A percentile compares a stretch with the other conserved stretches of the same genome.
Evolutionary conservation across 2,113 vertebrate genomes (phyloP).

Genomic region (Corythornis madagascariensis): DNA sequence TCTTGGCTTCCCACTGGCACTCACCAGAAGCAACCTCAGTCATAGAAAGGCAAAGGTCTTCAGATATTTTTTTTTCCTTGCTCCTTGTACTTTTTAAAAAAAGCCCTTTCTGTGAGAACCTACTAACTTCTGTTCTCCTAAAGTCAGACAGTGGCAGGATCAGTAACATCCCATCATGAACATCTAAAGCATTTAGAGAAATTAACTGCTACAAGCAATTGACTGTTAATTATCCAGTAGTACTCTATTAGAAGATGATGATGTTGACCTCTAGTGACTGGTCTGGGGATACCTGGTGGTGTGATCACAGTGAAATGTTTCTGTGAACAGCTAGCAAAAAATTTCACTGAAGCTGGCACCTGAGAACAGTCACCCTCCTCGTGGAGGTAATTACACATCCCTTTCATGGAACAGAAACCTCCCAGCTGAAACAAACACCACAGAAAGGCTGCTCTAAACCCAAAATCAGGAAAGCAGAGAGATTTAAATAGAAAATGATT

Average conservation of each 20-base stretch:
- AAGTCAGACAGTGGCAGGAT: background rate
- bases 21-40: background rate
- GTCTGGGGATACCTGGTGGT: constrained; percentile 6
- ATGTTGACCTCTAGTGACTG: constrained; percentile 59
- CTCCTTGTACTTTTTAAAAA: background rate
- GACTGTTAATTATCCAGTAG: background rate
- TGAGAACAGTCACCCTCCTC: background rate
- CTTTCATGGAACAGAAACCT: background rate
- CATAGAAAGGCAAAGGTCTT: background rate
- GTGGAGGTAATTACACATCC: background rate
- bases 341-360: background rate
- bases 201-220: background rate
- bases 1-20: background rate
- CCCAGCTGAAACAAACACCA: background rate
- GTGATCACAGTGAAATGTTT: background rate
- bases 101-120: background rate
- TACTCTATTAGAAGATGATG: background rate
- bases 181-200: background rate
- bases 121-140: background rate
- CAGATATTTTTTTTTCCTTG: background rate
- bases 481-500: background rate
- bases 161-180: background rate
- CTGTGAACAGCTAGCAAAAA: background rate
- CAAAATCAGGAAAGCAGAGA: background rate
- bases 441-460: background rate